Evolutionary conservation across 2,888 invertebrate species (phyloP), one percentile per base, ranked within the genome.

Genomic region (Drosophila mercatorum): DNA sequence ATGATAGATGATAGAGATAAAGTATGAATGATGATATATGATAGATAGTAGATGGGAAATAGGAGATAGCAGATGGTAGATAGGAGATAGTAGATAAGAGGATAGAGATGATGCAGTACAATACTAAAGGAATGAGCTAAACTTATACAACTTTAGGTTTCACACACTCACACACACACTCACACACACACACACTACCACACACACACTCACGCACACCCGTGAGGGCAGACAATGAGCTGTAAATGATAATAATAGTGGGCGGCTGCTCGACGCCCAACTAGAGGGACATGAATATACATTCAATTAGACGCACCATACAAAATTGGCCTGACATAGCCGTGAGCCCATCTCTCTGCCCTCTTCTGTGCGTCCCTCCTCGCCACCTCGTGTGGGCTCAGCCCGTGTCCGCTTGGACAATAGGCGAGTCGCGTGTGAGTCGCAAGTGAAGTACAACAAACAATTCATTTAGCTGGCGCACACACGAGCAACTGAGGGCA

Each of bases 271-370:
- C 22, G 47, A 58, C 44, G 26, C 43, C 46, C 38, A 17, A 28
- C 11, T 59, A 28, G 46, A 67, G 75, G 68, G 75, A 71, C 57
- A 68, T 75, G 81, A 83, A 78, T 83, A 72, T 81, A 71, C 61
- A 71, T 80, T 82, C 80, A 83, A 83, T 83, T 84, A 82, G 80
- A 64, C 53, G 63, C 47, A 56, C 74, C 68, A 81, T 67, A 76
- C 75, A 75, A 75, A 66, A 71, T 74, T 75, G 71, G 60, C 60
- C 55, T 8, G 40, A 41, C 55, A 41, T 31, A 28, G 10, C 55
- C 41, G 28, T n/a, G 34, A 53, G 40, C 40, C 38, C 43, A 10
- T 40, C 34, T 26, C n/a, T 5, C 5, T 17, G 17, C 7, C 38
- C 7, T 14, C 38, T 38, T 14, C n/a, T 17, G 3, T n/a, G 3